Evolutionary conservation across 2,888 invertebrate genomes (phyloP).

Genomic region (Drosophila testacea): DNA sequence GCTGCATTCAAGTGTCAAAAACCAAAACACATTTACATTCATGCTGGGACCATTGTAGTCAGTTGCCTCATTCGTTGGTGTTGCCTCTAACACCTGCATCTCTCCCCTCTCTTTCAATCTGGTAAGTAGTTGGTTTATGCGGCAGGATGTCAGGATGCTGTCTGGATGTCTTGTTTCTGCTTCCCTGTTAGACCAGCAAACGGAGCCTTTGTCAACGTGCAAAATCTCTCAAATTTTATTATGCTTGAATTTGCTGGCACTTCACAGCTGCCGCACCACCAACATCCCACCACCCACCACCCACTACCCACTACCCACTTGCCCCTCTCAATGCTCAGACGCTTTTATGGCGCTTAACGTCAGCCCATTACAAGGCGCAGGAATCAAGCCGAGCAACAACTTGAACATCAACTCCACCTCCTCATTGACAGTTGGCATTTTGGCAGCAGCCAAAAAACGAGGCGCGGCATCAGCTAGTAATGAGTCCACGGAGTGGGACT

Average conservation of each 20-base stretch:
- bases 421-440: constrained; percentile 62
- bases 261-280: constrained; percentile 40
- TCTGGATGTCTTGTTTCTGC: constrained; percentile 30
- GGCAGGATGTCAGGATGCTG: constrained; percentile 30
- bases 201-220: constrained; percentile 60
- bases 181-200: constrained; percentile 8
- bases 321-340: constrained; percentile 2
- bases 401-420: constrained; percentile 22
- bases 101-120: not conserved
- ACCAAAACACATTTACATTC: constrained; percentile 55
- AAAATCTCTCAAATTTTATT: constrained; percentile 75
- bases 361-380: constrained; percentile 45
- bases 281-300: not conserved
- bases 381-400: constrained; percentile 37
- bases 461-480: constrained; percentile 56
- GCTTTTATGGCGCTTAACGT: constrained; percentile 61
- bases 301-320: not conserved
- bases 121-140: constrained; percentile 32
- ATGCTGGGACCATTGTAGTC: constrained; percentile 55
- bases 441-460: constrained; percentile 26
- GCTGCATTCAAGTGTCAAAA: constrained; percentile 50
- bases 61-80: constrained; percentile 16
- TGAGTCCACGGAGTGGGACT: constrained; percentile 40
- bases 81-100: constrained; percentile 4
- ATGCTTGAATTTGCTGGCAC: constrained; percentile 61